Evolutionary conservation across 2,113 vertebrate species (phyloP).

Genomic region (Rhabdomys dilectus): DNA sequence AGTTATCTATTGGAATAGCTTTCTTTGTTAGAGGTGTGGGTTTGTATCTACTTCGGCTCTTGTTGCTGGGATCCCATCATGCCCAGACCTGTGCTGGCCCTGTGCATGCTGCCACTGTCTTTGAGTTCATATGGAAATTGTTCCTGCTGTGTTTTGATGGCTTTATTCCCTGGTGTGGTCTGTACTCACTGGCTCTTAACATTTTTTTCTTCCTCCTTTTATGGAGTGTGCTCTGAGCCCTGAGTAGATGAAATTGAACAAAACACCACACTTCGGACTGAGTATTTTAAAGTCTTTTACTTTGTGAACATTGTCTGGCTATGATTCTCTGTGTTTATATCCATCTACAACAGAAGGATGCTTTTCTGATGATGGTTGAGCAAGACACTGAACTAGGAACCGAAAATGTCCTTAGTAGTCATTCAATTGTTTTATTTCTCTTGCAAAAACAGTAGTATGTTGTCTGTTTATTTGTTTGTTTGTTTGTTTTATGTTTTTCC

Average conservation of each 20-base stretch:
- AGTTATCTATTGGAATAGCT: not conserved
- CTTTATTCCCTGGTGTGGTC: not conserved
- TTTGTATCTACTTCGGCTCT: not conserved
- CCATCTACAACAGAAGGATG: not conserved
- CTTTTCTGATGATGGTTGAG: not conserved
- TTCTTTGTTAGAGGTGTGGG: not conserved
- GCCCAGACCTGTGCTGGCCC: not conserved
- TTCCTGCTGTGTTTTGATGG: not conserved
- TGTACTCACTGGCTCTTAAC: not conserved
- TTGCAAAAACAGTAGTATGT: not conserved
- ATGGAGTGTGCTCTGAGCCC: not conserved
- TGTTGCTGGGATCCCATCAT: not conserved
- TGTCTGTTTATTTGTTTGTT: not conserved
- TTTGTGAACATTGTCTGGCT: too few species aligned
- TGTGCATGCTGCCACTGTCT: not conserved
- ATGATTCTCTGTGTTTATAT: not conserved
- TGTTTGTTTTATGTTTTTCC: not conserved
- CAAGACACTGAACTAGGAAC: not conserved
- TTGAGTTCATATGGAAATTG: not conserved
- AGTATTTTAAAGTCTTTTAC: not conserved
- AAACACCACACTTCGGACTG: not conserved
- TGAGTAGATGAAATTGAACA: not conserved
- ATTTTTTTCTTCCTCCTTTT: not conserved
- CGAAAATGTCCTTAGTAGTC: not conserved
- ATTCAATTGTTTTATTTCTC: not conserved